phyloP scores from a whole-genome alignment of 2,113 vertebrate species.

The Pseudorasbora parva region DNA sequence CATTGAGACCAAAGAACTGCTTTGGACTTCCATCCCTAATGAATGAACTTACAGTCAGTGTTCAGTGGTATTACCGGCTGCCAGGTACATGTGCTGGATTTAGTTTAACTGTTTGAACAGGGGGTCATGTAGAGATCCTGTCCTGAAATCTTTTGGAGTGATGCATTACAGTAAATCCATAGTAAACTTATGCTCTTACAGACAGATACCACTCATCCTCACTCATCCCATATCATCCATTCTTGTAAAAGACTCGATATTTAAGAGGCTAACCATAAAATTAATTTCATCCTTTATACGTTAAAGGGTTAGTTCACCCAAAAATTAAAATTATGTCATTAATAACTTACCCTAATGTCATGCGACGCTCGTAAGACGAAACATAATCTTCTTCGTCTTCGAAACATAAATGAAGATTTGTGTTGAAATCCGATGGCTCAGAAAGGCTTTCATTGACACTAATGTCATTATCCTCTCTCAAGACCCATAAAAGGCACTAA shows the following conservation, averaged over 20 bases:
- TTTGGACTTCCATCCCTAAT: conserved; percentile 37
- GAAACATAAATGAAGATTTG: too few relatives aligned
- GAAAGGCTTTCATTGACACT: too few relatives aligned
- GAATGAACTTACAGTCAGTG: conserved; percentile 29
- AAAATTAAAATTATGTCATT: too few relatives aligned
- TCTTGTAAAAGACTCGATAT: not conserved
- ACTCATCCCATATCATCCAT: not conserved
- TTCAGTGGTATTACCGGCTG: not conserved
- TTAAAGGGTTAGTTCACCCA: too few relatives aligned
- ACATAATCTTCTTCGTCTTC: too few relatives aligned
- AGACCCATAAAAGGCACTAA: too few relatives aligned
- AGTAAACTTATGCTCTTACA: not conserved
- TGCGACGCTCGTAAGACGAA: too few relatives aligned
- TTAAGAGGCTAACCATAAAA: not conserved
- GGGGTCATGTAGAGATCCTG: conserved; percentile 6
- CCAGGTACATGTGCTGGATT: conserved; percentile 16
- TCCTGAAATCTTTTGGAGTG: conserved; percentile 53
- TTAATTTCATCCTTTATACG: not conserved
- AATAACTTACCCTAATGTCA: too few relatives aligned
- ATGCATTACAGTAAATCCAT: conserved; percentile 64
- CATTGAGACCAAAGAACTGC: conserved; percentile 37
- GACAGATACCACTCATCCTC: not conserved
- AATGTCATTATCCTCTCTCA: too few relatives aligned
- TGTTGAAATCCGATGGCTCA: too few relatives aligned
- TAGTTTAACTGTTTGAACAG: not conserved